phyloP scores from a whole-genome alignment of 2,113 vertebrate genomes.

The Platichthys flesus region DNA sequence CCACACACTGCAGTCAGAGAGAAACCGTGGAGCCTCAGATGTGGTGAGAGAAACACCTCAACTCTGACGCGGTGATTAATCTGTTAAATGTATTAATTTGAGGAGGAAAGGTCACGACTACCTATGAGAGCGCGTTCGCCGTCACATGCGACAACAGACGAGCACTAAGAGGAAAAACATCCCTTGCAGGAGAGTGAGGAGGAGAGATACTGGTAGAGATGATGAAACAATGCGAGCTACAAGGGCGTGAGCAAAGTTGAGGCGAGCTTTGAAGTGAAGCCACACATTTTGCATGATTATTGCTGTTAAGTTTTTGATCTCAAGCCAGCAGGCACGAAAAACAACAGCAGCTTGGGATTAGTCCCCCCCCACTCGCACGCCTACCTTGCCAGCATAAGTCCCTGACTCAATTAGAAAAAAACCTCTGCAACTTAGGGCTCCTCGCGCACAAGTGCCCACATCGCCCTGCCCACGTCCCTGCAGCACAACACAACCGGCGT shows the following conservation, averaged over 20 bases:
- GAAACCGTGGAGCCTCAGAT: conserved; percentile 40
- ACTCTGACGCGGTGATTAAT: conserved; percentile 45
- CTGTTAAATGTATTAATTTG: conserved; percentile 34
- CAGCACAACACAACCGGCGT: conserved; percentile 61
- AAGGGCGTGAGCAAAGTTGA: conserved; percentile 73
- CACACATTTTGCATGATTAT: conserved; percentile 78
- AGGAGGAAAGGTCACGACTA: conserved; percentile 51
- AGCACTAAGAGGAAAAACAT: background rate
- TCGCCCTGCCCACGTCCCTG: conserved; percentile 70
- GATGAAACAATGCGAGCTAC: conserved; percentile 70
- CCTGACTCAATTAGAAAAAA: conserved; percentile 82
- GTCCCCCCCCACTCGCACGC: conserved; percentile 75
- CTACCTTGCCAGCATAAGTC: conserved; percentile 80
- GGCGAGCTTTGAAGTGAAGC: conserved; percentile 76
- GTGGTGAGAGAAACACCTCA: conserved; percentile 24
- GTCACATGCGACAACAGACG: conserved; percentile 20
- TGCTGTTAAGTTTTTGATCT: conserved; percentile 81
- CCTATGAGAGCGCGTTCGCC: conserved; percentile 40
- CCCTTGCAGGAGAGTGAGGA: conserved; percentile 11
- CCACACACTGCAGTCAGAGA: conserved; percentile 66
- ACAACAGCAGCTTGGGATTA: conserved; percentile 81
- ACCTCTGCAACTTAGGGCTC: conserved; percentile 78
- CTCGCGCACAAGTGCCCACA: conserved; percentile 74
- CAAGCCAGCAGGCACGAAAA: conserved; percentile 78
- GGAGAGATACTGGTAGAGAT: conserved; percentile 45